Evolutionary conservation across 2,113 vertebrate species (phyloP), one percentile per base, ranked within the genome.

Genomic region (Osmerus eperlanus): DNA sequence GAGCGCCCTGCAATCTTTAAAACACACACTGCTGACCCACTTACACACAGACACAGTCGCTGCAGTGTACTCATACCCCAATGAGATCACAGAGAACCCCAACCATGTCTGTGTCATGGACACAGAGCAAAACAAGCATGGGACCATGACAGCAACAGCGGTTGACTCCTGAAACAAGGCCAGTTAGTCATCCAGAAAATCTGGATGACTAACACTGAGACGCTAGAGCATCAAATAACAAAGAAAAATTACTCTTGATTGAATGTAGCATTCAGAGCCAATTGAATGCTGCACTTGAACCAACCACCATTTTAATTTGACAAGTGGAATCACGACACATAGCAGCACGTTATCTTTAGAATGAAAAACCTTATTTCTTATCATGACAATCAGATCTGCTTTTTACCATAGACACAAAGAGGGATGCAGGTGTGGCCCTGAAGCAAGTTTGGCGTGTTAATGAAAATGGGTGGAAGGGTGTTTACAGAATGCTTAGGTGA

Each of bases 161-260:
- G 75, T 83, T 84, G 84, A 69, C 61, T 54, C 86, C 86, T 80
- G 71, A 81, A 89, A 88, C 85, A 79, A 87, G 87, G 81, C 88
- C 85, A n/a, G n/a, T n/a, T n/a, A n/a, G n/a, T n/a, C n/a, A n/a
- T n/a, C n/a, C n/a, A 87, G 13, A 29, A 18, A n/a, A 19, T 79
- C 84, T 79, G 71, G 77, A 66, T 84, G 70, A 77, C 51, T 15
- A 23, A 8, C 15, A 54, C 21, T 19, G 65, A 74, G 72, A 66
- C 0, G 12, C 79, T 58, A 11, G 41, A 47, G 41, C 9, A 47
- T 47, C 41, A 12, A 47, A 47, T 47, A 47, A 11, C 41, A 9
- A 11, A 9, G 41, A 12, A 47, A 47, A 47, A 47, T 0, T 1
- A 11, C 41, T 9, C 5, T 47, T 47, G 7, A 12, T 47, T 47